Percentiles rank a stretch among this genome's conserved stretches.
These are phyloP conservation scores for Drosophila engyochracea DNA, from an alignment of 2,888 invertebrate species.

Conservation along the genomic window DNA sequence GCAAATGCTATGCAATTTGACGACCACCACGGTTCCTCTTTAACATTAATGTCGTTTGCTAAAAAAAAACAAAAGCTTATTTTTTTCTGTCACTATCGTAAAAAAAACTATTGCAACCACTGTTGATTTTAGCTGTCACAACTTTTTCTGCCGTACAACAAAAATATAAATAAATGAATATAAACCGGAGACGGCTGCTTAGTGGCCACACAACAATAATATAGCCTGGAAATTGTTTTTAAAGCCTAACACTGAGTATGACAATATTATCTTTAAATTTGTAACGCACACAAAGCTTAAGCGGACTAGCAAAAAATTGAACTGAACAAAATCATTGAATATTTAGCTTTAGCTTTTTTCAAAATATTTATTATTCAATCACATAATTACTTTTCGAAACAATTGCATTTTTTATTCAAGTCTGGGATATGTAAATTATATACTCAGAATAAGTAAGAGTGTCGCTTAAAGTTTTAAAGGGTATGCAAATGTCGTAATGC, in stretches of 20 bases:
- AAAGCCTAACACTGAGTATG: not conserved
- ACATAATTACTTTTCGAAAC: not conserved
- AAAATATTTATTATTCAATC: not conserved
- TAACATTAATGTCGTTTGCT: slow-evolving; percentile 26
- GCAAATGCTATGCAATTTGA: slow-evolving; percentile 5
- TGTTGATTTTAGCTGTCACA: slow-evolving; percentile 47
- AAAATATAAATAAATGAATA: slow-evolving; percentile 40
- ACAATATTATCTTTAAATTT: not conserved
- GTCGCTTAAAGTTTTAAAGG: not conserved
- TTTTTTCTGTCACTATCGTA: slow-evolving; percentile 28
- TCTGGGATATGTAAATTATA: not conserved
- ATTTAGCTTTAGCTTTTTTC: not conserved
- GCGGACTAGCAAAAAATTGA: not conserved
- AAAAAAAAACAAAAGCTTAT: slow-evolving; percentile 19
- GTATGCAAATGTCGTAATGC: slow-evolving; percentile 11
- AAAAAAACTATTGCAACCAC: slow-evolving; percentile 23
- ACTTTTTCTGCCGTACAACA: slow-evolving; percentile 31
- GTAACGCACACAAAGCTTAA: not conserved
- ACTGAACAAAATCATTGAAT: not conserved
- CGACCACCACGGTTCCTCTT: slow-evolving; percentile 10
- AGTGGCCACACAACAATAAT: slow-evolving; percentile 19
- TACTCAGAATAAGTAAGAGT: not conserved
- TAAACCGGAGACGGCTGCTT: slow-evolving; percentile 11
- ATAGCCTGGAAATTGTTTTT: slow-evolving; percentile 19
- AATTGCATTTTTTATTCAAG: not conserved